Percentiles rank a stretch among this genome's conserved stretches.
These are phyloP conservation scores for Amphilophus citrinellus DNA, from an alignment of 2,113 vertebrate species.

Conservation along the genomic window DNA sequence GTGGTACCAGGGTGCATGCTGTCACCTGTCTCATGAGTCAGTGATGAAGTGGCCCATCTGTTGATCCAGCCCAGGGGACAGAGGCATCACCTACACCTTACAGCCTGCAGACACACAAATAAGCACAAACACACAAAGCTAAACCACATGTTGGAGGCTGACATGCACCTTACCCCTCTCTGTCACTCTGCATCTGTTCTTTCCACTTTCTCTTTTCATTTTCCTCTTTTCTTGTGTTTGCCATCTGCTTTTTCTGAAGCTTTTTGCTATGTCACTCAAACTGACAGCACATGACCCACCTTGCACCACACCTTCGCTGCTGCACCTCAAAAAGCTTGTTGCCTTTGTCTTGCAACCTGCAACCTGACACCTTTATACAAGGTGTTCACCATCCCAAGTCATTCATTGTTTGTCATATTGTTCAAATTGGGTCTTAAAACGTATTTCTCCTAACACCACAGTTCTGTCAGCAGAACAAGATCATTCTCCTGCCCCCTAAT, in stretches of 20 bases:
- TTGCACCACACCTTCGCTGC: slow-evolving; percentile 20
- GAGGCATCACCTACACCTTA: slow-evolving; percentile 55
- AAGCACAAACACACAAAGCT: slow-evolving; percentile 31
- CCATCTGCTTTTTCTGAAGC: slow-evolving; percentile 35
- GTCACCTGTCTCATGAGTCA: slow-evolving; percentile 65
- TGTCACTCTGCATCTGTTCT: slow-evolving; percentile 47
- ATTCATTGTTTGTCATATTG: neutral
- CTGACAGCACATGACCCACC: slow-evolving; percentile 37
- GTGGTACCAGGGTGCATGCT: slow-evolving; percentile 27
- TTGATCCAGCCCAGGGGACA: slow-evolving; percentile 49
- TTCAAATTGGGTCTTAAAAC: neutral
- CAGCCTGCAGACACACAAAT: slow-evolving; percentile 32
- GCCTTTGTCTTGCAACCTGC: slow-evolving; percentile 38
- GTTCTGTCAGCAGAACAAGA: neutral
- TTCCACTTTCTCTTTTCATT: slow-evolving; percentile 3
- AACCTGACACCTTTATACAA: slow-evolving; percentile 40
- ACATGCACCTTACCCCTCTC: slow-evolving; percentile 47
- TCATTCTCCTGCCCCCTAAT: neutral
- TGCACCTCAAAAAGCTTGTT: slow-evolving; percentile 23
- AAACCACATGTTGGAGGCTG: slow-evolving; percentile 27
- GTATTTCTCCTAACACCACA: slow-evolving; percentile 4
- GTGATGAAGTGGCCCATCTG: slow-evolving; percentile 74
- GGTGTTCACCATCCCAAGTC: slow-evolving; percentile 10
- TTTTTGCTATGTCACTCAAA: slow-evolving; percentile 32
- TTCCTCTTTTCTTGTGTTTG: slow-evolving; percentile 29